Evolutionary conservation across 1,140 invertebrate species (phyloP), one percentile per base, ranked within the genome.

Genomic region (Galleria mellonella): DNA sequence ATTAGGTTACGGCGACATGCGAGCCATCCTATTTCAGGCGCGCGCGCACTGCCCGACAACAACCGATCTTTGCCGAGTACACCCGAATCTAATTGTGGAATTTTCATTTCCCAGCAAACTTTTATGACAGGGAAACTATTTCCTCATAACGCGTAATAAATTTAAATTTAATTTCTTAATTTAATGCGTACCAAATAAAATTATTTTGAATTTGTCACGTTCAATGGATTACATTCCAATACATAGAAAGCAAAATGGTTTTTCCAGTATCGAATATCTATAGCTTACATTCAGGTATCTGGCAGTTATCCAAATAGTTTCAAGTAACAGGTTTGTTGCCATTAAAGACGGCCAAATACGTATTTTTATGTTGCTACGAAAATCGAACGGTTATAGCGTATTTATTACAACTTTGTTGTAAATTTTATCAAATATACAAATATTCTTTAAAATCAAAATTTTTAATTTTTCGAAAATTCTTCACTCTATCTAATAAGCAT

Each of bases 21-120:
- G 53, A 57, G 60, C 63, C 60, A 51, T 63, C 60, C 75, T 84
- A 84, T 84, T 84, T 84, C 71, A 69, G 70, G 55, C 63, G 55
- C 55, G 48, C 54, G 67, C 66, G 57, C 56, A 32, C 45, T 37
- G n/a, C 33, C 43, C 64, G 61, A 62, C 15, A 10, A 28, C 33
- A 12, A 35, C 59, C 65, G 67, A 70, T 9, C 32, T 11, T 13
- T 6, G 11, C 30, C 59, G 66, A 60, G 46, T 44, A 23, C 52
- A 32, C 36, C 57, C 65, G 72, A 68, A 62, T 9, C 65, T 75
- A 71, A 68, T 59, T 62, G 55, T 57, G 62, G 67, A 71, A 66
- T 66, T 65, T 65, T 54, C 56, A 44, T 55, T 51, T 54, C 50
- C 38, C 42, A 30, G 37, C 47, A 35, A 51, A 42, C 15, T 46